Percentiles rank a stretch among this genome's conserved stretches.
Evolutionary conservation across 2,113 vertebrate genomes (phyloP).

Genomic region (Oryzias celebensis): DNA sequence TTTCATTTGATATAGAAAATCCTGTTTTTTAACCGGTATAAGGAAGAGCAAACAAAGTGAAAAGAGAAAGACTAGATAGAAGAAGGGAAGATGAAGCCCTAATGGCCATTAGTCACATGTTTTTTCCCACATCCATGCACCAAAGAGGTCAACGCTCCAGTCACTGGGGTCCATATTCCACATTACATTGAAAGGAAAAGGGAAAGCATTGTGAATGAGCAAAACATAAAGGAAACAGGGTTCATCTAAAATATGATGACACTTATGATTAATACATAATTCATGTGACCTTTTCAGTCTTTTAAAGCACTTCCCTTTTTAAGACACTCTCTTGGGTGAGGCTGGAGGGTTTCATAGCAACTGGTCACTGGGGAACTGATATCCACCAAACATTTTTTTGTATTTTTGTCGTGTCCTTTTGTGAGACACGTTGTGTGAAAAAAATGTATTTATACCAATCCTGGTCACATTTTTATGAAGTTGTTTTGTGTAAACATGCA

Average conservation of each 20-base stretch:
- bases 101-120: too few species aligned
- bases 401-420: conserved; percentile 6
- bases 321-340: not conserved
- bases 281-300: conserved; percentile 62
- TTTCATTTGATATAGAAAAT: too few species aligned
- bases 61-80: too few species aligned
- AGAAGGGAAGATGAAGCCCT: too few species aligned
- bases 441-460: conserved; percentile 1
- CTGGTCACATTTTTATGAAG: not conserved
- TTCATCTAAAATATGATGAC: conserved; percentile 43
- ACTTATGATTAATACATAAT: conserved; percentile 66
- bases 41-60: too few species aligned
- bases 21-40: too few species aligned
- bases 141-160: conserved; percentile 23
- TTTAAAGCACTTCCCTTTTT: conserved; percentile 29
- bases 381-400: conserved; percentile 23
- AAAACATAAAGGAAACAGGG: conserved; percentile 31
- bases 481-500: too few species aligned
- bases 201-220: conserved; percentile 33
- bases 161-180: conserved; percentile 28
- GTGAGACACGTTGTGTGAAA: conserved; percentile 43
- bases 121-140: not conserved
- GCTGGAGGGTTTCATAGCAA: conserved; percentile 48
- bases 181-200: conserved; percentile 33
- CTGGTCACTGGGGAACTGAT: conserved; percentile 54